Base-by-base conservation (phyloP, 2,888 invertebrate species). In the Gnatocerus cornutus region DNA sequence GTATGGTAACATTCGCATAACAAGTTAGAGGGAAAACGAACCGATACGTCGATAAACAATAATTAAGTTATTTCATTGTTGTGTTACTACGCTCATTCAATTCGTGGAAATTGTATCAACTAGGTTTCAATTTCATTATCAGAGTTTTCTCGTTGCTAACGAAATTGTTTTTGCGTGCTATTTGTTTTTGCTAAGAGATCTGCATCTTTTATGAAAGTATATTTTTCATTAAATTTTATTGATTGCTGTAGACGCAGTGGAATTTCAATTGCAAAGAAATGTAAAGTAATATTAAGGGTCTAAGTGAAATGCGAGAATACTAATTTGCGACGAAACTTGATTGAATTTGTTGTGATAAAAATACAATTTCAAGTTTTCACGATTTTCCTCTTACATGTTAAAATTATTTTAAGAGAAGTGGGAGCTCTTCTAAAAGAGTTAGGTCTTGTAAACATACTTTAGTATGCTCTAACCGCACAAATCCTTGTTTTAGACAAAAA, bases 51-150 rank as follows among this genome's bases (percentile, higher is more conserved):
- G 63, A 68, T 68, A 68, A 67, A 29, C 71, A 71, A 67, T 67
- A 67, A 71, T 71, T 71, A 59, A 67, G 56, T 71, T 67, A 67
- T 63, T 71, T 63, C 59, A 71, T 71, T 63, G 71, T 71, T 71
- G 58, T 63, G 58, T 67, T 71, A 58, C 59, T 37, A 64, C 55
- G 30, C 58, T 67, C 67, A 63, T 71, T 67, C 58, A 52, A 63
- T 63, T 71, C 50, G 58, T 48, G 33, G 53, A 39, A 69, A 59
- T 59, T 55, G 63, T 62, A 67, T 63, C 62, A 67, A 67, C 52
- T 58, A 52, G 71, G 63, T 67, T 71, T 71, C 71, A 71, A 63
- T 71, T 67, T 71, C 67, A 70, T 70, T 70, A 70, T 46, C 50
- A 33, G 56, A 70, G 66, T 61, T 70, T 62, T 67, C 62, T 63